These are phyloP conservation scores for Megaceryle alcyon DNA, from an alignment of 2,797 vertebrate species.

Conservation along the genomic window DNA sequence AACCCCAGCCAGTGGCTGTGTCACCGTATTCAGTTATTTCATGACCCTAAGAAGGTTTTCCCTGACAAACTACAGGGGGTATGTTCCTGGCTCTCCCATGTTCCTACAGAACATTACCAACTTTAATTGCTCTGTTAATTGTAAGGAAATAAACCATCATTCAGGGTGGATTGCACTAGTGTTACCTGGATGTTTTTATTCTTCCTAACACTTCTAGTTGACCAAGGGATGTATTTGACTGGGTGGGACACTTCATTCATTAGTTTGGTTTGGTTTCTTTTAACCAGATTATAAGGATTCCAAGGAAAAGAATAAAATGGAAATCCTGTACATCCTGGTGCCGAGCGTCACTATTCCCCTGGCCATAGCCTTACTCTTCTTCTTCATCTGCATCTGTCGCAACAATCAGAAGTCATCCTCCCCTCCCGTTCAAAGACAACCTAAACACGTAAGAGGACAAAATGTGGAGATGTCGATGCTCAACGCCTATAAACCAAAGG, in stretches of 20 bases:
- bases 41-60: not conserved
- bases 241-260: not conserved
- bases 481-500: slow-evolving; percentile 94
- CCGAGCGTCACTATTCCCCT: slow-evolving; percentile 95
- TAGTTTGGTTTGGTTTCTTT: not conserved
- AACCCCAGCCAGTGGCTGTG: not conserved
- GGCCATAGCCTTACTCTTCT: slow-evolving; percentile 94
- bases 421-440: slow-evolving; percentile 88
- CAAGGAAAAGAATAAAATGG: slow-evolving; percentile 93
- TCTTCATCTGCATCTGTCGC: slow-evolving; percentile 98
- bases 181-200: not conserved
- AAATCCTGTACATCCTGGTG: slow-evolving; percentile 96
- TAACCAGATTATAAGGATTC: slow-evolving; percentile 88
- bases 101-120: not conserved
- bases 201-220: not conserved
- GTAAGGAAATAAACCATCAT: not conserved
- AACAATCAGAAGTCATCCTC: slow-evolving; percentile 94
- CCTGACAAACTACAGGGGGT: not conserved
- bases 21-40: not conserved
- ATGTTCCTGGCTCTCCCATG: not conserved
- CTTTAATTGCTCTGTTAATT: not conserved
- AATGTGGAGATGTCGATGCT: slow-evolving; percentile 99
- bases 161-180: not conserved
- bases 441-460: slow-evolving; percentile 92
- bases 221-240: not conserved